These are phyloP conservation scores for Lymantria monacha DNA, from an alignment of 2,888 invertebrate species.

Conservation along the genomic window DNA sequence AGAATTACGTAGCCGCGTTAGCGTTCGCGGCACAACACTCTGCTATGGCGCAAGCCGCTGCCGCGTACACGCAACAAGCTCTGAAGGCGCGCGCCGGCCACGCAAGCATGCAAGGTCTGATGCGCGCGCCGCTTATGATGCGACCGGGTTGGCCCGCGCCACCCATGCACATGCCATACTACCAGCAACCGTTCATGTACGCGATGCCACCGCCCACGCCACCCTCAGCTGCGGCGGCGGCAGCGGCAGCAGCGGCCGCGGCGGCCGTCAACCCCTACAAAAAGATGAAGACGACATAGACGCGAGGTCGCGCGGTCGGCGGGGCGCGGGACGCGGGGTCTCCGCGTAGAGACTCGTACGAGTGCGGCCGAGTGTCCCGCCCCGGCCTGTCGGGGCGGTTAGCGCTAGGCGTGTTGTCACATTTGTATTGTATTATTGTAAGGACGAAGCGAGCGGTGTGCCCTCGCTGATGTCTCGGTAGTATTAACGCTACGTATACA, in stretches of 20 bases:
- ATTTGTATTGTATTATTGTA: slow-evolving; percentile 80
- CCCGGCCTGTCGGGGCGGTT: slow-evolving; percentile 77
- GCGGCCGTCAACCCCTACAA: slow-evolving; percentile 90
- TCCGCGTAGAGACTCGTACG: slow-evolving; percentile 78
- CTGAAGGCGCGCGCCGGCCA: slow-evolving; percentile 88
- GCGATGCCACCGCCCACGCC: slow-evolving; percentile 77
- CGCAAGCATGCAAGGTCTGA: slow-evolving; percentile 79
- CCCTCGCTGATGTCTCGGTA: slow-evolving; percentile 77
- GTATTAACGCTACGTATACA: slow-evolving; percentile 60
- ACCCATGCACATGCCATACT: slow-evolving; percentile 73
- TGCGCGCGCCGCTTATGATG: slow-evolving; percentile 74
- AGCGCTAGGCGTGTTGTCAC: slow-evolving; percentile 80
- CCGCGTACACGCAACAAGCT: slow-evolving; percentile 80
- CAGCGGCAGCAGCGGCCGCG: slow-evolving; percentile 65
- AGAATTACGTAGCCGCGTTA: slow-evolving; percentile 88
- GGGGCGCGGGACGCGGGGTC: slow-evolving; percentile 78
- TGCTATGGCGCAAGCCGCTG: slow-evolving; percentile 73
- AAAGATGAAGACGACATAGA: slow-evolving; percentile 93
- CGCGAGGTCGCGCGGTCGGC: slow-evolving; percentile 50
- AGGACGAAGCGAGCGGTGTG: slow-evolving; percentile 74
- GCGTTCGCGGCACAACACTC: slow-evolving; percentile 76
- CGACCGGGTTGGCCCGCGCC: slow-evolving; percentile 70
- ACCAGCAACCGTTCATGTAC: slow-evolving; percentile 78
- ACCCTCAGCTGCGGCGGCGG: slow-evolving; percentile 66
- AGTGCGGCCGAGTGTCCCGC: slow-evolving; percentile 67